phyloP scores from a whole-genome alignment of 2,888 invertebrate species.

The Hypselothyrea guttata region DNA sequence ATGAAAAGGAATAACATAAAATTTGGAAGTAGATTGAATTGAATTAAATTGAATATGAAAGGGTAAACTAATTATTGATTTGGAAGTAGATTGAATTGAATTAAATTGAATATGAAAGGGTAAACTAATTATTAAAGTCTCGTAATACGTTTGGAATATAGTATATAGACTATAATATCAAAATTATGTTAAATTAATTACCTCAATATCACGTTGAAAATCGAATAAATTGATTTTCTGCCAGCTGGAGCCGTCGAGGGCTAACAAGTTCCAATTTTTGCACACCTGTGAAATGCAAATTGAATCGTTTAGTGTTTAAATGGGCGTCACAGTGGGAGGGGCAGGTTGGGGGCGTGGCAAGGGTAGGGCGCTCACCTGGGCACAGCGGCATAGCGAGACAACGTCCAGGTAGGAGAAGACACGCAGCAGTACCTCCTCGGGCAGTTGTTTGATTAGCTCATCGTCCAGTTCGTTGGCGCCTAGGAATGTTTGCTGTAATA shows the following conservation, averaged over 20 bases:
- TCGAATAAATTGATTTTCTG: constrained; percentile 99
- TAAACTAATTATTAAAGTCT: too few species aligned
- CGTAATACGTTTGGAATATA: too few species aligned
- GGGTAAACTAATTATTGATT: too few species aligned
- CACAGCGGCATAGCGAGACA: constrained; percentile 96
- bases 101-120: too few species aligned
- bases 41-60: too few species aligned
- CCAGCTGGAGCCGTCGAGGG: constrained; percentile 99
- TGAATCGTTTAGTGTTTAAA: constrained; percentile 8
- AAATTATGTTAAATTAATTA: constrained; percentile 82
- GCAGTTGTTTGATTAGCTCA: constrained; percentile 88
- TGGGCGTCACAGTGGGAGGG: not conserved
- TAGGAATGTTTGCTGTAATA: constrained; percentile 82
- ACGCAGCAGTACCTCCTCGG: constrained; percentile 96
- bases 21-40: too few species aligned
- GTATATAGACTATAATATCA: too few species aligned
- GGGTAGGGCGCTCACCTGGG: constrained; percentile 86
- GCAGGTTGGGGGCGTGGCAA: too few species aligned
- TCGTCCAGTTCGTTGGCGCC: constrained; percentile 82
- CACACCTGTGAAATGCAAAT: constrained; percentile 83
- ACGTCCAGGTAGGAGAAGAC: constrained; percentile 98
- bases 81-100: too few species aligned
- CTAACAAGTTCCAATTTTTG: constrained; percentile 97
- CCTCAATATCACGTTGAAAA: constrained; percentile 99
- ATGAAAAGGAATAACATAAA: too few species aligned